Evolutionary conservation across 1,140 invertebrate genomes (phyloP).

Genomic region (Conopomorpha cramerella): DNA sequence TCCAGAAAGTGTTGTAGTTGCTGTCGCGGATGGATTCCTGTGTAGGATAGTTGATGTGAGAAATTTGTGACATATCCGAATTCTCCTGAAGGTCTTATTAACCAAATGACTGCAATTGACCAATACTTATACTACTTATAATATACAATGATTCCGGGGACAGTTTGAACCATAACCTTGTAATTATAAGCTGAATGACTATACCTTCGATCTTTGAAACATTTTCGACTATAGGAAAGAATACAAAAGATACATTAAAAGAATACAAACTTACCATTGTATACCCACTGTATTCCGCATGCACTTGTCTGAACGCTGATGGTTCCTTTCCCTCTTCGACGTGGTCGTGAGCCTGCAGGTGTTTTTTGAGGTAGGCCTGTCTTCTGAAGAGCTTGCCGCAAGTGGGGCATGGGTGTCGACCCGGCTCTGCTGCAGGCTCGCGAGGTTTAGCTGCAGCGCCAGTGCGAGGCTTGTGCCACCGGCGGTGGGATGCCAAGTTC

Average conservation of each 20-base stretch:
- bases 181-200: no score
- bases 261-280: conserved; percentile 21
- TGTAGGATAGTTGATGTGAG: no score
- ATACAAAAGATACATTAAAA: neutral
- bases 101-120: no score
- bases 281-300: conserved; percentile 32
- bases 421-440: conserved; percentile 27
- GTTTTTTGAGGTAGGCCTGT: conserved; percentile 82
- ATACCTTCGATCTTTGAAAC: no score
- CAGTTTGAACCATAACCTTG: no score
- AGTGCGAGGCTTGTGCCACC: conserved; percentile 91
- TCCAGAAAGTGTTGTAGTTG: conserved; percentile 54
- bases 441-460: conserved; percentile 26
- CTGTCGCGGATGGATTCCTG: conserved; percentile 37
- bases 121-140: no score
- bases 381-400: conserved; percentile 84
- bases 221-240: no score
- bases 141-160: no score
- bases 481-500: conserved; percentile 93
- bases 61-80: no score
- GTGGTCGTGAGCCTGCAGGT: conserved; percentile 69
- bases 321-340: conserved; percentile 50
- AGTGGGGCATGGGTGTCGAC: conserved; percentile 69
- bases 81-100: no score
- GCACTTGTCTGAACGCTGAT: conserved; percentile 50